Evolutionary conservation across 2,113 vertebrate genomes (phyloP).

Genomic region (Notechis scutatus): DNA sequence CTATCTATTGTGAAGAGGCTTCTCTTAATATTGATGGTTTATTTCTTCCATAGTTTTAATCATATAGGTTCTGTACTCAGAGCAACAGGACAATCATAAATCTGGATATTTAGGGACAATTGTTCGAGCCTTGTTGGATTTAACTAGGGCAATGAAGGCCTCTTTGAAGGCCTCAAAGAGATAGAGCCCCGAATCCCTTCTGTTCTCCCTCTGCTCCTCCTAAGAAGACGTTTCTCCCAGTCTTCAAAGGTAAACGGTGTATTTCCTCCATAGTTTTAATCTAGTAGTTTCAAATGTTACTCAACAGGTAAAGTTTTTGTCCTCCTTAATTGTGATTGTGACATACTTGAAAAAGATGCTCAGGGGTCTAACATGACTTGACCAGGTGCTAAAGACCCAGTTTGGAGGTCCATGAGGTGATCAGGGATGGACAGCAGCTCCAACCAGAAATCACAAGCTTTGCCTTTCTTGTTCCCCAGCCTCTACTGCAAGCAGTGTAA

Average conservation of each 20-base stretch:
- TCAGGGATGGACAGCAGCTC: conserved; percentile 34
- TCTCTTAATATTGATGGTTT: too few relatives aligned
- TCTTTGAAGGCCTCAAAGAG: too few relatives aligned
- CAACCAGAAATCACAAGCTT: conserved; percentile 20
- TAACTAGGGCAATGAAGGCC: neutral
- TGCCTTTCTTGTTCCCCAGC: conserved; percentile 26
- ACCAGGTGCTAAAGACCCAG: too few relatives aligned
- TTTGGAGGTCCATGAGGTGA: neutral
- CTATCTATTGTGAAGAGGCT: too few relatives aligned
- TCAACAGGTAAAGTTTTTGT: neutral
- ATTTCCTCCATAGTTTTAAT: neutral
- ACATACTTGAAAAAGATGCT: neutral
- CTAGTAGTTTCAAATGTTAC: neutral
- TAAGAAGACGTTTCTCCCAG: neutral
- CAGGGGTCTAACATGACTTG: neutral
- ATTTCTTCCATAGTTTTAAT: too few relatives aligned
- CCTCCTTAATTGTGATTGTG: neutral
- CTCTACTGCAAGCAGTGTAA: conserved; percentile 59
- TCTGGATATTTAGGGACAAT: neutral
- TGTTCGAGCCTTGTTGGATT: neutral
- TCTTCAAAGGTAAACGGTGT: neutral
- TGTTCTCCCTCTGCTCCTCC: neutral
- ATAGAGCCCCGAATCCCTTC: neutral
- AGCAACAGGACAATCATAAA: neutral
- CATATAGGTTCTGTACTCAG: too few relatives aligned